Conservation (phyloP, 2,797 vertebrate genomes). For the Phaenicophaeus curvirostris region DNA sequence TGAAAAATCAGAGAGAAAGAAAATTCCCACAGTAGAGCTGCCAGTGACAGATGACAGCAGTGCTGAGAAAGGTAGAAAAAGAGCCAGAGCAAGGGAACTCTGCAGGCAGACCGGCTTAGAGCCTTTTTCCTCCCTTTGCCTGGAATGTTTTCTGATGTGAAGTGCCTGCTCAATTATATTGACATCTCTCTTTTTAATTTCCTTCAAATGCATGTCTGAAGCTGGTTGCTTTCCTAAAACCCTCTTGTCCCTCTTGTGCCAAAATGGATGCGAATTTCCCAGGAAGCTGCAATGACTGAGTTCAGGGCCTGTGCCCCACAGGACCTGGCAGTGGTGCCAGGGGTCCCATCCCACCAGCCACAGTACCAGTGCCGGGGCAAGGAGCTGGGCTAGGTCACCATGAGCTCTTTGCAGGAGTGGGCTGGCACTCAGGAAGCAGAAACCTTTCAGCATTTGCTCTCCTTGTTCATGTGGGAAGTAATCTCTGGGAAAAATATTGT, state of each 20-base stretch:
- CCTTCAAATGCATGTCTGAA: background rate
- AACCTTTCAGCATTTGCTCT: background rate
- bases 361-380: background rate
- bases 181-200: background rate
- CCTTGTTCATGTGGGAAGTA: background rate
- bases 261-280: background rate
- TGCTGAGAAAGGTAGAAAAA: conserved; percentile 9
- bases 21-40: conserved; percentile 37
- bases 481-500: background rate
- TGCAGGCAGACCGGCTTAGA: background rate
- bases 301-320: fast-evolving
- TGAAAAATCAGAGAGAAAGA: conserved; percentile 1
- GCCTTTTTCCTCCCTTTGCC: background rate
- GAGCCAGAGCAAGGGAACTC: background rate
- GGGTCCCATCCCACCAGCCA: fast-evolving
- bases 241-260: background rate
- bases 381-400: background rate
- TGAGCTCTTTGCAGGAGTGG: fast-evolving
- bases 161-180: background rate
- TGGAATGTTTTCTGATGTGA: background rate
- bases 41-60: background rate
- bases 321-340: background rate
- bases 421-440: background rate
- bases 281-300: background rate
- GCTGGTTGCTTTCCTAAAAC: background rate